Conservation (phyloP, 2,888 invertebrate species). For the Lacanobia wlatinum region DNA sequence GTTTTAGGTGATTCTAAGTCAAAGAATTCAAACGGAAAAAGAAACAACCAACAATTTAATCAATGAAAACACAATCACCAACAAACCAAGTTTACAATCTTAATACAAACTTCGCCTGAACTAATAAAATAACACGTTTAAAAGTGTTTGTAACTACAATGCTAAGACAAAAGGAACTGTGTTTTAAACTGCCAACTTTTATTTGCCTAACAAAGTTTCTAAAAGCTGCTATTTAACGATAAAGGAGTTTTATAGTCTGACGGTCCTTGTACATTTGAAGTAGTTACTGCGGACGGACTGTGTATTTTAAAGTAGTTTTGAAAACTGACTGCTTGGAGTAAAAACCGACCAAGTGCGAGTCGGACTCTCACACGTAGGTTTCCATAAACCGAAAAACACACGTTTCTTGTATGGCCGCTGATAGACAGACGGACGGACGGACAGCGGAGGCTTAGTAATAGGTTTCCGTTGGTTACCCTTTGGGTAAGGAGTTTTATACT, state of each 20-base stretch:
- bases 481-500: constrained; percentile 60
- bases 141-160: constrained; percentile 57
- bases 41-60: constrained; percentile 14
- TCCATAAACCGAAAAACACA: too few species aligned
- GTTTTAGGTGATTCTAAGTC: neutral
- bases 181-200: constrained; percentile 65
- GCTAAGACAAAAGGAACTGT: constrained; percentile 58
- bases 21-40: neutral
- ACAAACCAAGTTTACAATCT: constrained; percentile 44
- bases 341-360: too few species aligned
- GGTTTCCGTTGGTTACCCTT: too few species aligned
- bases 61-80: constrained; percentile 30
- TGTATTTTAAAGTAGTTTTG: constrained; percentile 39
- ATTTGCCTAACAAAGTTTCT: constrained; percentile 68
- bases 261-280: constrained; percentile 52
- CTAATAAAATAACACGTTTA: constrained; percentile 53
- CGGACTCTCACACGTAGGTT: too few species aligned
- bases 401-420: too few species aligned
- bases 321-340: constrained; percentile 2
- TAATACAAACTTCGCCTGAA: constrained; percentile 41
- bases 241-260: constrained; percentile 62
- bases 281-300: constrained; percentile 32
- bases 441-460: too few species aligned
- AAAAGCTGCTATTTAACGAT: constrained; percentile 65
- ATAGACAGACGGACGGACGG: too few species aligned